Conservation (phyloP, 2,113 vertebrate genomes). For the Okapia johnstoni region DNA sequence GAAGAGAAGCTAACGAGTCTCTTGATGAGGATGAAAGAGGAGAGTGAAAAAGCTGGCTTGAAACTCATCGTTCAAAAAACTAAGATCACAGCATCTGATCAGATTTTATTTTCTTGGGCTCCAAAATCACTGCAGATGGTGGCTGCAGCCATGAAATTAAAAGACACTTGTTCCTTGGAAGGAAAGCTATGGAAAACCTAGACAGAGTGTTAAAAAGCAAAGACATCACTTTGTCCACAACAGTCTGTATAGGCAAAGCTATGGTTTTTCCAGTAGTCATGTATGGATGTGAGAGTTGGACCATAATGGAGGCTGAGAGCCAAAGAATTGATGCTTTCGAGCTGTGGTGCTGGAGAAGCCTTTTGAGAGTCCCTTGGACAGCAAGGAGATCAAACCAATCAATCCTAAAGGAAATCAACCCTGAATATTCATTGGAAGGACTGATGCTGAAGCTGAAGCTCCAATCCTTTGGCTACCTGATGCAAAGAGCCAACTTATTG, state of each 20-base stretch:
- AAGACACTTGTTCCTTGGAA: not conserved
- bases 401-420: not conserved
- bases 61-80: not conserved
- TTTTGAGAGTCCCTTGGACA: not conserved
- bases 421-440: not conserved
- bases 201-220: not conserved
- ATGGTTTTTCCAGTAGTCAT: not conserved
- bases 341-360: not conserved
- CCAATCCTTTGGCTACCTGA: not conserved
- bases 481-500: not conserved
- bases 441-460: not conserved
- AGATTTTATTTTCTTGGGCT: not conserved
- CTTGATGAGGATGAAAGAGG: not conserved
- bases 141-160: not conserved
- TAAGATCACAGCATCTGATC: not conserved
- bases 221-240: not conserved
- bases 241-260: not conserved
- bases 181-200: not conserved
- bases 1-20: not conserved
- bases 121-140: not conserved
- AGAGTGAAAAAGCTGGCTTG: not conserved
- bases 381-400: not conserved
- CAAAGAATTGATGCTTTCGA: not conserved
- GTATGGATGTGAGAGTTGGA: not conserved
- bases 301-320: not conserved